A percentile compares a stretch with the other conserved stretches of the same genome.
phyloP scores from a whole-genome alignment of 2,888 invertebrate genomes.

The Lochmaea crataegi region DNA sequence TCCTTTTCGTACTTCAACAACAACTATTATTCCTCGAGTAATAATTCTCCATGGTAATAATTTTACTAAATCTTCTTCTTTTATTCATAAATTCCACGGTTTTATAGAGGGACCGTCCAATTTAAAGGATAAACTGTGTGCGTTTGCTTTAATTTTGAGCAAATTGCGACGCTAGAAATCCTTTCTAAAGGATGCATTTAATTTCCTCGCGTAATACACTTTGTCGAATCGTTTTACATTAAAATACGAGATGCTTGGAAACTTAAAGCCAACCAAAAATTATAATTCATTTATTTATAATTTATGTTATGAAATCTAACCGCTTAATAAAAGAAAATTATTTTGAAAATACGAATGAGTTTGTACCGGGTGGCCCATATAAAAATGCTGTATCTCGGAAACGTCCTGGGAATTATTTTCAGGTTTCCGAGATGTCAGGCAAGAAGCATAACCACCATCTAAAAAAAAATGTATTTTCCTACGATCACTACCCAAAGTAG shows the following conservation, averaged over 20 bases:
- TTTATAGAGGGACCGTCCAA: neutral
- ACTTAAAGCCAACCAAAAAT: neutral
- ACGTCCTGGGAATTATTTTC: no score
- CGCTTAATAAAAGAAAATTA: no score
- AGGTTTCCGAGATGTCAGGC: no score
- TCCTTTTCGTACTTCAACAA: no score
- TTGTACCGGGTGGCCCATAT: no score
- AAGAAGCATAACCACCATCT: no score
- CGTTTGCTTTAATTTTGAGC: neutral
- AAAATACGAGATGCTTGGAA: neutral
- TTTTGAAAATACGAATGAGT: no score
- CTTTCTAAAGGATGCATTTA: neutral
- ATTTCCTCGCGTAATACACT: neutral
- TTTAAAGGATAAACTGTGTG: neutral
- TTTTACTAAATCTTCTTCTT: neutral
- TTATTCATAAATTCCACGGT: neutral
- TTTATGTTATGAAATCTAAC: neutral
- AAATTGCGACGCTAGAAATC: neutral
- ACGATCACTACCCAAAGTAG: no score
- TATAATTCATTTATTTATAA: neutral
- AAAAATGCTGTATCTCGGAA: no score
- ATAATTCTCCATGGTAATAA: no score
- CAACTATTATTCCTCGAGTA: no score
- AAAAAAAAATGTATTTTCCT: no score
- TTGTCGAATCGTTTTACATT: neutral